A percentile compares a stretch with the other conserved stretches of the same genome.
Conservation (phyloP, 2,797 vertebrate genomes). For the Sebastes taczanowskii region DNA sequence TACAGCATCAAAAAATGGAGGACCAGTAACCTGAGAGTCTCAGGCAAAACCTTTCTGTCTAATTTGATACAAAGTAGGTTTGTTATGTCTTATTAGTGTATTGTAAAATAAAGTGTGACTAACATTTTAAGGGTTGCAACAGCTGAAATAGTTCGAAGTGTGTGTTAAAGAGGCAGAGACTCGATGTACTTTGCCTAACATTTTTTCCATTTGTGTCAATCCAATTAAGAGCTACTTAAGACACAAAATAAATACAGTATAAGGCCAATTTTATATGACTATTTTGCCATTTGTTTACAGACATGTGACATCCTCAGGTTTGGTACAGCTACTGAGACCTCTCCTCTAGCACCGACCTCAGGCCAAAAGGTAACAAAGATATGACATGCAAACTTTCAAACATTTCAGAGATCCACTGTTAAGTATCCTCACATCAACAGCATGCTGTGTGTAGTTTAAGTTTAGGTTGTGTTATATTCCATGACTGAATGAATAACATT, state of each 20-base stretch:
- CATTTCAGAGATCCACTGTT: too few species aligned
- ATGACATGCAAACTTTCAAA: neutral
- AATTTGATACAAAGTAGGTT: too few species aligned
- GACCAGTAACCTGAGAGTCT: too few species aligned
- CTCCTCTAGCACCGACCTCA: neutral
- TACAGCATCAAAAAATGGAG: too few species aligned
- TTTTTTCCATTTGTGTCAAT: neutral
- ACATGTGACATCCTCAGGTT: neutral
- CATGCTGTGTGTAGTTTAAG: neutral
- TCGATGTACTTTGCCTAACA: fast-evolving
- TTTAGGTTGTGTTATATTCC: too few species aligned
- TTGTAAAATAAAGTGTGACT: too few species aligned
- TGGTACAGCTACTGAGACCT: neutral
- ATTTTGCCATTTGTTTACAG: neutral
- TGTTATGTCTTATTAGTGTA: too few species aligned
- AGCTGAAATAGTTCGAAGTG: too few species aligned
- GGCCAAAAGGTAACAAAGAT: neutral
- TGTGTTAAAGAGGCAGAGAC: too few species aligned
- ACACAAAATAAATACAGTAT: neutral
- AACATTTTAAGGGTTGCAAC: fast-evolving
- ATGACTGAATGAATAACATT: neutral
- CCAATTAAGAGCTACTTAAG: neutral
- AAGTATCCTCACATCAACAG: neutral
- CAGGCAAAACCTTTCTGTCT: too few species aligned
- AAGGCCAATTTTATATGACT: neutral